A percentile compares a stretch with the other conserved stretches of the same genome.
These are phyloP conservation scores for Takifugu ocellatus DNA, from an alignment of 2,797 vertebrate genomes.

Conservation along the genomic window DNA sequence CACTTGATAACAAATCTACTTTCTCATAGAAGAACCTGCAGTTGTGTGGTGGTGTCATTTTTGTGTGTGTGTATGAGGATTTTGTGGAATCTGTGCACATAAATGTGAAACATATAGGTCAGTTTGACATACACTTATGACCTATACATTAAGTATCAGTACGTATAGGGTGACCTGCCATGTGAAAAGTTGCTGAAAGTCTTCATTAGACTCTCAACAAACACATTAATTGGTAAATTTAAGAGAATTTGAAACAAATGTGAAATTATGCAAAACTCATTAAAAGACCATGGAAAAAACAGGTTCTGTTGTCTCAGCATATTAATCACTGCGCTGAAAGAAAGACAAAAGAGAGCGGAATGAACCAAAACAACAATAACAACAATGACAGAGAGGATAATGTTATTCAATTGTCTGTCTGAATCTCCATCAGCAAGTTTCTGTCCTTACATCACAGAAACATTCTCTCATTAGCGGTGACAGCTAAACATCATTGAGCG, in stretches of 20 bases:
- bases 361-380: conserved; percentile 40
- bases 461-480: conserved; percentile 64
- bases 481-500: conserved; percentile 56
- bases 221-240: conserved; percentile 3
- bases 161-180: too few species aligned
- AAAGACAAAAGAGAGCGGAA: conserved; percentile 5
- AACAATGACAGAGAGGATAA: conserved; percentile 52
- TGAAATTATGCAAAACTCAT: conserved; percentile 5
- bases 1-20: too few species aligned
- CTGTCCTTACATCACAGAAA: conserved; percentile 64
- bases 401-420: conserved; percentile 63
- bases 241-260: conserved; percentile 19
- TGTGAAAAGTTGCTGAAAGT: too few species aligned
- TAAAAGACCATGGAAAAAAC: conserved; percentile 6
- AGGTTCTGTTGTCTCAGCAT: conserved; percentile 17
- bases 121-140: too few species aligned
- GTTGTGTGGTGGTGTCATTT: too few species aligned
- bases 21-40: too few species aligned
- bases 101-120: too few species aligned
- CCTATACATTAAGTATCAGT: too few species aligned
- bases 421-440: conserved; percentile 60
- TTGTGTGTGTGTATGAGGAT: too few species aligned
- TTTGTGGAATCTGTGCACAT: too few species aligned
- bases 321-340: conserved; percentile 40
- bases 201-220: neutral